Conservation (phyloP, 2,888 invertebrate species). For the Leptinotarsa rubiginosa region DNA sequence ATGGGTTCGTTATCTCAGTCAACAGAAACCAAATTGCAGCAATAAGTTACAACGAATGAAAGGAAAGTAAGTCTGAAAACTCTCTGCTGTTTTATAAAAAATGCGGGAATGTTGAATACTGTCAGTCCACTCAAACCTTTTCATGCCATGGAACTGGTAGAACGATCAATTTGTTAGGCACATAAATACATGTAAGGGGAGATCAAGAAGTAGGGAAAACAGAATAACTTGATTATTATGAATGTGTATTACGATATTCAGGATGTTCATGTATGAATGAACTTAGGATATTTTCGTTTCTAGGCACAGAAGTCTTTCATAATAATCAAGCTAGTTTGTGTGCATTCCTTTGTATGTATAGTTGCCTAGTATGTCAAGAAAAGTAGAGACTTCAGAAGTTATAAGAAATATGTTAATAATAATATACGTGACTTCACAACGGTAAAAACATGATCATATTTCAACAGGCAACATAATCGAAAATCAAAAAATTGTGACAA, state of each 20-base stretch:
- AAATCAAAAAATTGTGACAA: not conserved
- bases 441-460: not conserved
- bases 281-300: no score
- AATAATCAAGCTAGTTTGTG: not conserved
- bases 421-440: not conserved
- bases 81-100: not conserved
- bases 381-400: not conserved
- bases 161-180: no score
- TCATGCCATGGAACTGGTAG: not conserved
- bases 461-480: not conserved
- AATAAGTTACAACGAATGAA: not conserved
- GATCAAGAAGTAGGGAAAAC: not conserved
- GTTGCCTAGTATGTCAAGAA: not conserved
- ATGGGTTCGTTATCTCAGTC: not conserved
- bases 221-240: not conserved
- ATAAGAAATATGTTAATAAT: not conserved
- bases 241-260: not conserved
- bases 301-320: no score
- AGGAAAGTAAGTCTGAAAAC: not conserved
- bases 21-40: not conserved
- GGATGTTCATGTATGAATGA: not conserved
- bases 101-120: not conserved
- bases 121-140: constrained; percentile 10
- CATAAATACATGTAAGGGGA: not conserved
- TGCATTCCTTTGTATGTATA: not conserved